Evolutionary conservation across 1,140 invertebrate species (phyloP).

Genomic region (Euura lappo): DNA sequence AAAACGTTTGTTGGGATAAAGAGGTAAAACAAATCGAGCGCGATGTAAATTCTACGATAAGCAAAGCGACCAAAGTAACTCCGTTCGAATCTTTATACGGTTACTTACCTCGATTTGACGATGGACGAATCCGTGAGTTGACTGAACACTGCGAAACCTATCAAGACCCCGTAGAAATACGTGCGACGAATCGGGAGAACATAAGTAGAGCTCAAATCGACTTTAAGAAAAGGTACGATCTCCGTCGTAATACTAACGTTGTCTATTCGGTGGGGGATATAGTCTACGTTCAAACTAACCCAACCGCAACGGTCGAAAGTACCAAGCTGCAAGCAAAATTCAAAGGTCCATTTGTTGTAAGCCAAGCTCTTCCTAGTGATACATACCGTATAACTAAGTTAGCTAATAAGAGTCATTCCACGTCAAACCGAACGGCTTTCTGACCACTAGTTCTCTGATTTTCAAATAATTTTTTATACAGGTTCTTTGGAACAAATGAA

Average conservation of each 20-base stretch:
- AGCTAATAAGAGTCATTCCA: no score
- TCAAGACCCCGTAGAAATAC: constrained; percentile 17
- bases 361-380: constrained; percentile 14
- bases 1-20: constrained; percentile 18
- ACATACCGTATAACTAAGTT: neutral
- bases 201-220: constrained; percentile 19
- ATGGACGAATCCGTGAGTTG: constrained; percentile 16
- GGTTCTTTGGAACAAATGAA: no score
- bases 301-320: constrained; percentile 18
- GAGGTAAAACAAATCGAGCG: constrained; percentile 22
- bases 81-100: constrained; percentile 28
- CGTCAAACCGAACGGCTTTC: no score
- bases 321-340: constrained; percentile 25
- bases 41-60: constrained; percentile 24
- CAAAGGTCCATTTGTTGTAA: constrained; percentile 16
- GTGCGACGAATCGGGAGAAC: constrained; percentile 13
- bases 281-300: constrained; percentile 25
- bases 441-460: no score
- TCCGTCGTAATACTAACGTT: constrained; percentile 19
- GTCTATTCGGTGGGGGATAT: constrained; percentile 28
- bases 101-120: constrained; percentile 25
- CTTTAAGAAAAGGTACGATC: constrained; percentile 27
- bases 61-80: constrained; percentile 22
- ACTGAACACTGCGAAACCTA: constrained; percentile 5
- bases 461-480: no score